Conservation (phyloP, 1,140 invertebrate species). For the Nephila pilipes region DNA sequence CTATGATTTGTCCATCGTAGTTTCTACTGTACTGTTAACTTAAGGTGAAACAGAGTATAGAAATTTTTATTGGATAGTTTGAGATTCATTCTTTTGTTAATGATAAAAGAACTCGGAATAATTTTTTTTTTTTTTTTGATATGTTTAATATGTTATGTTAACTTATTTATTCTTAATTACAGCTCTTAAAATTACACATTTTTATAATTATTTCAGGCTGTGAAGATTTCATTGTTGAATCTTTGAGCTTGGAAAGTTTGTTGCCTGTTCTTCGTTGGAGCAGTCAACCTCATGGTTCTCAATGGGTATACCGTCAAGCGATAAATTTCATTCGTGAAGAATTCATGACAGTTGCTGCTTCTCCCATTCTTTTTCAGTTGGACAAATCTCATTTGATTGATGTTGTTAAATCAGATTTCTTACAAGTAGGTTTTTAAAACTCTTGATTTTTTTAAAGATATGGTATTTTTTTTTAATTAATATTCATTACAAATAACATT, state of each 20-base stretch:
- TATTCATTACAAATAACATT: too few species aligned
- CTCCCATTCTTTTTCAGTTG: constrained; percentile 89
- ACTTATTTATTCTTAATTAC: not conserved
- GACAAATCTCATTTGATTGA: constrained; percentile 90
- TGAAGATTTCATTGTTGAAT: constrained; percentile 96
- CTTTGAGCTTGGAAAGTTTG: constrained; percentile 90
- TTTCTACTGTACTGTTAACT: too few species aligned
- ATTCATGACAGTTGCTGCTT: constrained; percentile 87
- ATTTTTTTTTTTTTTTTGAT: not conserved
- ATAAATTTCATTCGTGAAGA: constrained; percentile 92
- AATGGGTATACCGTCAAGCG: constrained; percentile 94
- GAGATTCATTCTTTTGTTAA: too few species aligned
- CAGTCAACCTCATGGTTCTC: constrained; percentile 92
- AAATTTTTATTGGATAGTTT: too few species aligned
- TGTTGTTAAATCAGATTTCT: constrained; percentile 92
- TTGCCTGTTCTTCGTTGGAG: constrained; percentile 87
- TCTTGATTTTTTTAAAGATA: too few species aligned
- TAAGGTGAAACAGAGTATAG: too few species aligned
- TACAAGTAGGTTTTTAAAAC: constrained; percentile 87
- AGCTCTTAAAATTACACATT: not conserved
- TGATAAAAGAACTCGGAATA: not conserved
- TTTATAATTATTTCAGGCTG: constrained; percentile 83
- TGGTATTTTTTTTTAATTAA: too few species aligned
- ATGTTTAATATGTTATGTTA: not conserved
- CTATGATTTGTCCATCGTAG: too few species aligned